Evolutionary conservation across 2,113 vertebrate species (phyloP), one percentile per base, ranked within the genome.

Genomic region (Tichodroma muraria): DNA sequence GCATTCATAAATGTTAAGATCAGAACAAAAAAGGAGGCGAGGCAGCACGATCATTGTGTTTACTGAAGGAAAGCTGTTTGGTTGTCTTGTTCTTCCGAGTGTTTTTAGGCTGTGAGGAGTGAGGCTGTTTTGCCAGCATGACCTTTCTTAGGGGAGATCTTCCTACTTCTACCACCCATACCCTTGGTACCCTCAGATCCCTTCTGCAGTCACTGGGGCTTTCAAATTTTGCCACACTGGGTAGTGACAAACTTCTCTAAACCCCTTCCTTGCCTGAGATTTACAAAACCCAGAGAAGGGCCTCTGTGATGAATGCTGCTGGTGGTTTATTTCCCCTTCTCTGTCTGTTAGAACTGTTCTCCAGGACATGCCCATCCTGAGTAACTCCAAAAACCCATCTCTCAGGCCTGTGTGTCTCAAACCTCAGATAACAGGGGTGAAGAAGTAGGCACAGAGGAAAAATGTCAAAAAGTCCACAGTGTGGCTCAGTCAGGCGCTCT

Each of bases 401-500:
- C 50, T 94, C 6, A 4, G 30, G 21, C 76, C 79, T 33, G 3
- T 6, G 2, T 70, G 44, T 68, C 40, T 63, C 38, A 90, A 69
- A 65, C 37, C 30, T 90, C 64, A 86, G 60, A 50, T 22, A 42
- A 78, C 8, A 75, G 8, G 44, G 11, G 57, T 56, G 30, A 85
- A 63, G 37, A 68, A 57, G 12, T 16, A 72, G 37, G 10, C 31
- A 68, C 9, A 53, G 42, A 50, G 53, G 63, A 76, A 68, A 96
- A 77, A 60, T 31, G 14, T 57, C 38, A 23, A 80, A 61, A 64
- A 52, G 28, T 24, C 5, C 56, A 16, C 3, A 11, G 6, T 3
- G 11, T 69, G 25, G 15, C 8, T 70, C 6, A 2, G n/a, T 18
- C 0, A 0, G 19, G 42, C 2, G 9, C 63, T 78, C 60, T 75